Evolutionary conservation across 1,140 invertebrate species (phyloP).

Genomic region (Lasaia peninsularis): DNA sequence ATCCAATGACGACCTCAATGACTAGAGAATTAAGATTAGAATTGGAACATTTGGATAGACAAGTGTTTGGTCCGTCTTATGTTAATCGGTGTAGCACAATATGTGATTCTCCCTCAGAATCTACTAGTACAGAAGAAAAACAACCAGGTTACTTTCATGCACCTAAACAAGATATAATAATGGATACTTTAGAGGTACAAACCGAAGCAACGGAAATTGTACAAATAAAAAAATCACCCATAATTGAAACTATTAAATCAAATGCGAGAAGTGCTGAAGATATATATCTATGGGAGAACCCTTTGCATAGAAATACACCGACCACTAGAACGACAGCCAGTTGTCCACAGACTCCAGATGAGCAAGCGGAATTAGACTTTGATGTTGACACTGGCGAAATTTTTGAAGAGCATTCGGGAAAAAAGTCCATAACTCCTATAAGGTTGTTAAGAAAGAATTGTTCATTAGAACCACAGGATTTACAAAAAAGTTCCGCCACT

Average conservation of each 20-base stretch:
- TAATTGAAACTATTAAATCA: conserved; percentile 54
- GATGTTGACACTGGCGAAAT: conserved; percentile 79
- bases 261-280: conserved; percentile 78
- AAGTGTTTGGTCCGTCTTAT: conserved; percentile 82
- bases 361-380: conserved; percentile 83
- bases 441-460: conserved; percentile 69
- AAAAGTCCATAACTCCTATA: conserved; percentile 81
- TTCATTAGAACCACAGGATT: conserved; percentile 52
- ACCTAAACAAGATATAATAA: conserved; percentile 30
- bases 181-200: conserved; percentile 37
- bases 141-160: conserved; percentile 55
- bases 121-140: conserved; percentile 63
- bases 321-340: conserved; percentile 59
- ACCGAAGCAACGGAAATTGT: conserved; percentile 40
- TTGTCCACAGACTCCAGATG: conserved; percentile 81
- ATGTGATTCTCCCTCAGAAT: conserved; percentile 65
- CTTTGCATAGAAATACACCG: conserved; percentile 79
- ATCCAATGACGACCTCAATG: conserved; percentile 91
- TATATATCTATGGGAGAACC: conserved; percentile 88
- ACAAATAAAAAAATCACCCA: conserved; percentile 51
- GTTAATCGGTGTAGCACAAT: conserved; percentile 53
- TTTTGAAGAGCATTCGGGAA: conserved; percentile 79
- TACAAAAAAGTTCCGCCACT: conserved; percentile 37
- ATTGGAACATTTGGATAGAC: conserved; percentile 88
- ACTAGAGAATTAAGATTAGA: conserved; percentile 88